Evolutionary conservation across 2,888 invertebrate species (phyloP).

Genomic region (Drosophila eohydei): DNA sequence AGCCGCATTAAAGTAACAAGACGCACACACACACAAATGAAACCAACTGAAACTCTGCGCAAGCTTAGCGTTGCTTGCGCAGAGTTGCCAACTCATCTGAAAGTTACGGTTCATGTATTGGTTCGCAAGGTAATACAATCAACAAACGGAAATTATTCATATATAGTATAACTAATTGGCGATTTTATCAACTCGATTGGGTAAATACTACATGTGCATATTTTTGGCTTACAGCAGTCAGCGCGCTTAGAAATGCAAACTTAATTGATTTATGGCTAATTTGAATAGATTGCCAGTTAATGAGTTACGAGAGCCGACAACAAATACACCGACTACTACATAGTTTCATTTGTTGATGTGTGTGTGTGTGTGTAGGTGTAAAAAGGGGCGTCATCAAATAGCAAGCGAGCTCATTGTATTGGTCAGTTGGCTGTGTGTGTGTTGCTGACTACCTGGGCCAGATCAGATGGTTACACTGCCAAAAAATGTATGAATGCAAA

Average conservation of each 20-base stretch:
- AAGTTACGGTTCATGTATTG: slow-evolving; percentile 25
- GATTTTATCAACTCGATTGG: slow-evolving; percentile 38
- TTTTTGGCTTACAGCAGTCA: slow-evolving; percentile 38
- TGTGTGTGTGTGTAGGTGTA: slow-evolving; percentile 27
- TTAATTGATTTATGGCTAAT: slow-evolving; percentile 73
- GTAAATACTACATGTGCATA: slow-evolving; percentile 13
- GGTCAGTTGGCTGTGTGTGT: slow-evolving; percentile 52
- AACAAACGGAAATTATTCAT: slow-evolving; percentile 20
- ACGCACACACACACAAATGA: slow-evolving; percentile 4
- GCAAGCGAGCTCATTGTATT: slow-evolving; percentile 56
- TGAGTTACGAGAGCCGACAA: slow-evolving; percentile 57
- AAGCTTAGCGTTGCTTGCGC: too few relatives aligned
- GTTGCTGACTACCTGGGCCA: slow-evolving; percentile 34
- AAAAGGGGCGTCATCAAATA: slow-evolving; percentile 60
- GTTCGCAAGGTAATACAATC: slow-evolving; percentile 8
- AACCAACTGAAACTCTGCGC: too few relatives aligned
- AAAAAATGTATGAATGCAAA: slow-evolving; percentile 10
- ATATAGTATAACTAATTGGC: slow-evolving; percentile 20
- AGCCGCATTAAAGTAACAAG: slow-evolving; percentile 31
- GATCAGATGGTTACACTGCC: slow-evolving; percentile 54
- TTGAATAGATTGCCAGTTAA: slow-evolving; percentile 71
- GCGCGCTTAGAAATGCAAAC: slow-evolving; percentile 22
- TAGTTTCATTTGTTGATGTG: slow-evolving; percentile 6
- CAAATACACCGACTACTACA: slow-evolving; percentile 24
- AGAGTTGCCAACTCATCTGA: slow-evolving; percentile 66